phyloP scores from a whole-genome alignment of 2,113 vertebrate genomes.

The Vulpes ferrilata region DNA sequence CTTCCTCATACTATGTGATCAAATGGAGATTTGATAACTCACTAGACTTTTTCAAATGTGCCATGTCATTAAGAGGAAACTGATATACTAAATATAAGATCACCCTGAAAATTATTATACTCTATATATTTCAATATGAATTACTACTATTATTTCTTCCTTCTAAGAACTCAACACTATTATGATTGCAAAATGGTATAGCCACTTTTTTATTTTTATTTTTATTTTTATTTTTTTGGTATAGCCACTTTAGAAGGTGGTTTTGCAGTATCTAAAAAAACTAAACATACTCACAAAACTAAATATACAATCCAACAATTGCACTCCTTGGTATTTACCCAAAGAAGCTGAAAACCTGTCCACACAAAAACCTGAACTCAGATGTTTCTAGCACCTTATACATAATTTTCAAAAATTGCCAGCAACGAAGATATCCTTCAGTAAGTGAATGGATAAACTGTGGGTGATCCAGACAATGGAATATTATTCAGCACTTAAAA shows the following conservation, averaged over 20 bases:
- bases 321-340: background rate
- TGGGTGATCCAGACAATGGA: background rate
- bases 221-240: no score
- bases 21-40: background rate
- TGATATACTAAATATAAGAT: background rate
- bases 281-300: background rate
- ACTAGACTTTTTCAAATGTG: background rate
- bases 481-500: background rate
- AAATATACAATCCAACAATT: background rate
- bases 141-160: background rate
- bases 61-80: background rate
- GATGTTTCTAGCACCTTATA: background rate
- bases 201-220: no score
- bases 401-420: background rate
- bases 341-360: background rate
- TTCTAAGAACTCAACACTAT: background rate
- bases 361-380: background rate
- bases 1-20: background rate
- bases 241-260: background rate
- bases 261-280: background rate
- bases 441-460: background rate
- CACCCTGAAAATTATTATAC: background rate
- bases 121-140: background rate
- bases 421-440: background rate
- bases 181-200: background rate